Base-by-base conservation (phyloP, 2,888 invertebrate genomes). In the Spodoptera picta region DNA sequence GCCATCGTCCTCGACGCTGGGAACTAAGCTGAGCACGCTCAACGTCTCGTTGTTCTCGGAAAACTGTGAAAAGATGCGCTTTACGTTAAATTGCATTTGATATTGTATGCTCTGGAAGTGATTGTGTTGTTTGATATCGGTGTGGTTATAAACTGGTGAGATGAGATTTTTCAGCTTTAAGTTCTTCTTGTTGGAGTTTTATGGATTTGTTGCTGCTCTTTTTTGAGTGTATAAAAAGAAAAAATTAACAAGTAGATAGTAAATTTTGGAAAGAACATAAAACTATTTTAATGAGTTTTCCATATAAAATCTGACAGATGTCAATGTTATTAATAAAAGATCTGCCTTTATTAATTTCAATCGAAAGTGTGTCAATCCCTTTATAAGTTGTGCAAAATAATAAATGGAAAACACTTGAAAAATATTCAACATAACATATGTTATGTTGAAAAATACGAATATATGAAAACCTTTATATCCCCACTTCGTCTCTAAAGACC, bases 1-100 rank as follows among this genome's bases (percentile, higher is more conserved):
- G 81, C 98, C 98, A 89, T 98, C 98, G 92, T 98, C 98, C 85
- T 98, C 98, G 82, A 98, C 97, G 80, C 96, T 96, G 63, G 98
- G 98, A 79, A 96, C 96, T 89, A 98, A 96, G 81, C 97, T 97
- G 82, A 98, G 95, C 84, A 98, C 97, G 94, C 98, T 98, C 82
- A 98, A 95, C 66, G 97, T 97, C 88, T 97, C 97, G 95, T 97
- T 97, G 95, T 97, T 97, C 90, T 97, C 96, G 52, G 97, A 96
- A 91, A 97, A 97, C 98, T 98, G 95, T 63, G 92, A 83, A 80
- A 75, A 77, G 69, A 80, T 77, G 75, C 60, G 69, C 63, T 74
- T 71, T 67, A 70, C 58, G 70, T 73, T 62, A 77, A 73, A 77
- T 79, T 77, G 70, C 63, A 65, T 73, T 64, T 60, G 73, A 79